A percentile compares a stretch with the other conserved stretches of the same genome.
Evolutionary conservation across 2,888 invertebrate genomes (phyloP).

Genomic region (Copidosoma aretas): DNA sequence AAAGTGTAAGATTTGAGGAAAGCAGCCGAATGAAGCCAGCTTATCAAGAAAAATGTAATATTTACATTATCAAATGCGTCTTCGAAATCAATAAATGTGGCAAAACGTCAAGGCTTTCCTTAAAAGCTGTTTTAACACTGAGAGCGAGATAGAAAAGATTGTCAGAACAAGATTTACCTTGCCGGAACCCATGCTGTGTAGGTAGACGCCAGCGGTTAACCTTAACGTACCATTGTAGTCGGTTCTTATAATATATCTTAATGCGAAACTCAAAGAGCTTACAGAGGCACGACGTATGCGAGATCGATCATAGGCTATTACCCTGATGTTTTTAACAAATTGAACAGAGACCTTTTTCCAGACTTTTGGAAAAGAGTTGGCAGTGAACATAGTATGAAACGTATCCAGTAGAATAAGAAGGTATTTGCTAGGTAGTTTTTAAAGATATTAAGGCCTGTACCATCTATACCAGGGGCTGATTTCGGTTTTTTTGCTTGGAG

Average conservation of each 20-base stretch:
- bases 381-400: conserved; percentile 13
- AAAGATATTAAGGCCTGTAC: conserved; percentile 13
- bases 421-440: conserved; percentile 6
- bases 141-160: conserved; percentile 14
- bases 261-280: conserved; percentile 20
- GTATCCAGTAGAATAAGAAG: conserved; percentile 15
- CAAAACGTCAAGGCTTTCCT: neutral
- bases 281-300: conserved; percentile 17
- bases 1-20: neutral
- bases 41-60: neutral
- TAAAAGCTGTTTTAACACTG: conserved; percentile 2
- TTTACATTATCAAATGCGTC: conserved; percentile 11
- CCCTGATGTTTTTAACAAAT: conserved; percentile 17
- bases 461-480: conserved; percentile 14
- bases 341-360: conserved; percentile 19
- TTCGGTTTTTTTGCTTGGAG: neutral
- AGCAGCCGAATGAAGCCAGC: neutral
- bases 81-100: conserved; percentile 6
- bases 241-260: too few species aligned
- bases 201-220: neutral
- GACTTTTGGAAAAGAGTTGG: neutral
- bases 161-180: conserved; percentile 10
- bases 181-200: conserved; percentile 11
- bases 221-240: conserved; percentile 21
- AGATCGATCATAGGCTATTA: conserved; percentile 7